These are phyloP conservation scores for Coelinius sp. DNA, from an alignment of 2,888 invertebrate species.

Conservation along the genomic window DNA sequence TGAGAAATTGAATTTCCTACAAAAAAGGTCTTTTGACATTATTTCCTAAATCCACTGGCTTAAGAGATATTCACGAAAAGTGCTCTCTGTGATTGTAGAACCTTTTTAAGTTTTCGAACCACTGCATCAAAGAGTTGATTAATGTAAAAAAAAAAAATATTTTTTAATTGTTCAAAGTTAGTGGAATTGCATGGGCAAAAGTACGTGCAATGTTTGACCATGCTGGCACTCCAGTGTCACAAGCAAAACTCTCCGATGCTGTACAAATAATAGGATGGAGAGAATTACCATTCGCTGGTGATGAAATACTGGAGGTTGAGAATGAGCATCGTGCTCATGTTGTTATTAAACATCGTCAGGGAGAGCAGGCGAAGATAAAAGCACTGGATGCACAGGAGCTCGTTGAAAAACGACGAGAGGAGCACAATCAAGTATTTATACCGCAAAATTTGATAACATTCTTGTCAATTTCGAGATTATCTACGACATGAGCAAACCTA, in stretches of 20 bases:
- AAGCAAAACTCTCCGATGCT: constrained; percentile 85
- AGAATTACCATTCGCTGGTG: constrained; percentile 90
- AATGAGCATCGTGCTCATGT: constrained; percentile 81
- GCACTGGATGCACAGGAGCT: constrained; percentile 75
- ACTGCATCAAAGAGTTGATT: no score
- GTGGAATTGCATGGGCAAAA: constrained; percentile 88
- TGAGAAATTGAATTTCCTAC: no score
- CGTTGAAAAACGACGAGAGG: constrained; percentile 78
- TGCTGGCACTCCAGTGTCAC: constrained; percentile 76
- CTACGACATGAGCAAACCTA: no score
- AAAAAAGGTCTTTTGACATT: no score
- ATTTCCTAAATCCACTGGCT: no score
- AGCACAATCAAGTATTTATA: constrained; percentile 73
- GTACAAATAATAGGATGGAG: constrained; percentile 94
- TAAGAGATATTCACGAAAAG: no score
- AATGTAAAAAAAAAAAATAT: no score
- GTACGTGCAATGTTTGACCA: constrained; percentile 86
- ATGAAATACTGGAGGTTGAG: constrained; percentile 86
- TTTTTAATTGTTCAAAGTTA: constrained; percentile 74
- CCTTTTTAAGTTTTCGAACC: no score
- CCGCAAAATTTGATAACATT: no score
- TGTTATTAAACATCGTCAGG: constrained; percentile 78
- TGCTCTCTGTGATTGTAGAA: no score
- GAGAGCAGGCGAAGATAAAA: constrained; percentile 76
- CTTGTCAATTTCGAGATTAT: no score